Base-by-base conservation (phyloP, 2,113 vertebrate species). In the Gavia stellata region DNA sequence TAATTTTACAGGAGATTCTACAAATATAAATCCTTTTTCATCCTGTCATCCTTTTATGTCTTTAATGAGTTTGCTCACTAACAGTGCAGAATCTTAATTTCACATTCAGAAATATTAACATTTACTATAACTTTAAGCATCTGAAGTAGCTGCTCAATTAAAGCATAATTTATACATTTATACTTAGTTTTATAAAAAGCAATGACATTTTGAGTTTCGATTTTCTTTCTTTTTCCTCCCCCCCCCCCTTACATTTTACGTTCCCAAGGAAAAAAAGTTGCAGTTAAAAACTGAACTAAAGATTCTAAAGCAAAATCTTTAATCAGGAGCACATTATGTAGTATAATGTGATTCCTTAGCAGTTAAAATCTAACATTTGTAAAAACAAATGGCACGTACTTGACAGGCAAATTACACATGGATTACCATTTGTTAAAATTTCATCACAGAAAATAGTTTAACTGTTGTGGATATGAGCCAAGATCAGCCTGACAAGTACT, bases 21-120 rank as follows among this genome's bases (percentile, higher is more conserved):
- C 97, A 97, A 98, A 98, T 97, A 94, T 97, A 98, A 98, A 98
- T 97, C 97, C 95, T 98, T 98, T 98, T 97, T 98, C 96, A 98
- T 97, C 96, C 96, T 97, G 97, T 97, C 97, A 97, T 94, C 91
- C 96, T 98, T 98, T 98, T 96, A 98, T 96, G 92, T 96, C 93
- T 96, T 98, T 98, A 98, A 98, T 98, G 97, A 98, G 97, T 97
- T 98, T 98, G 96, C 93, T 97, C 97, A 95, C 96, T 96, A 98
- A 97, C 92, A 94, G 95, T 80, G 62, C 84, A 96, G 97, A 98
- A 97, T 98, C 97, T 97, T 97, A 98, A 98, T 98, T 97, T 97
- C 89, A 92, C 90, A 97, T 96, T 97, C 91, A 97, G 94, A 98
- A 98, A 97, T 97, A 97, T 97, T 98, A 98, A 86, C 94, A 96